These are phyloP conservation scores for Gambusia holbrooki DNA, from an alignment of 2,113 vertebrate genomes.

Conservation along the genomic window DNA sequence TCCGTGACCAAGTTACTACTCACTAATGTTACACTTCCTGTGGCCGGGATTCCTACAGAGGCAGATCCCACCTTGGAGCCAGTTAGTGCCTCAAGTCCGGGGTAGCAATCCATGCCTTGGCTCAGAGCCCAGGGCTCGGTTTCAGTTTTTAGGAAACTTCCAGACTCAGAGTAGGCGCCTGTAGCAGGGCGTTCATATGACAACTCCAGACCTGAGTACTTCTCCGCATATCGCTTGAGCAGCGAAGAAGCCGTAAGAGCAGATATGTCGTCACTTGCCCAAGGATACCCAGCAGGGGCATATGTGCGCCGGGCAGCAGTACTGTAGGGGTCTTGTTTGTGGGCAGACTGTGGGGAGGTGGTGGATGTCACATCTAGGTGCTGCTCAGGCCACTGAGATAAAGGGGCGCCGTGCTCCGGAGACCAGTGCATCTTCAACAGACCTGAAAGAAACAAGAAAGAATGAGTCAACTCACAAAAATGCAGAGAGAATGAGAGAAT, in stretches of 20 bases:
- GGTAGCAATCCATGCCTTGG: conserved; percentile 82
- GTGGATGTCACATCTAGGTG: conserved; percentile 96
- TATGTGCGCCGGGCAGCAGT: conserved; percentile 85
- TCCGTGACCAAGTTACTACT: conserved; percentile 76
- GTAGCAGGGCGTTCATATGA: conserved; percentile 84
- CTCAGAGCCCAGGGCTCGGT: conserved; percentile 86
- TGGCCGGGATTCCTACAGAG: conserved; percentile 76
- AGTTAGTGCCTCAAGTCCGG: conserved; percentile 85
- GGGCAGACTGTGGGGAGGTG: conserved; percentile 88
- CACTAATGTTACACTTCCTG: conserved; percentile 83
- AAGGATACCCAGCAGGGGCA: conserved; percentile 85
- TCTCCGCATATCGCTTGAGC: conserved; percentile 95
- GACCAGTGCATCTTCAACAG: conserved; percentile 99
- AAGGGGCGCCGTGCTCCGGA: conserved; percentile 93
- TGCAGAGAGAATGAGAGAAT: too few relatives aligned
- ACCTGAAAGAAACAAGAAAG: conserved; percentile 60
- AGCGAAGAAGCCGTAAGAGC: conserved; percentile 94
- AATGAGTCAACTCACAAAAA: conserved; percentile 19
- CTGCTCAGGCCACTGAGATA: conserved; percentile 97
- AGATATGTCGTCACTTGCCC: conserved; percentile 95
- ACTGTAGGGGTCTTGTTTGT: conserved; percentile 88
- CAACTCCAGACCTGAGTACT: conserved; percentile 90
- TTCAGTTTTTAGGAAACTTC: conserved; percentile 86
- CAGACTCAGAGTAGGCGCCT: conserved; percentile 77
- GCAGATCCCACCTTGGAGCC: conserved; percentile 79